Percentiles rank a stretch among this genome's conserved stretches.
Conservation (phyloP, 1,140 invertebrate genomes). For the Portunus trituberculatus region DNA sequence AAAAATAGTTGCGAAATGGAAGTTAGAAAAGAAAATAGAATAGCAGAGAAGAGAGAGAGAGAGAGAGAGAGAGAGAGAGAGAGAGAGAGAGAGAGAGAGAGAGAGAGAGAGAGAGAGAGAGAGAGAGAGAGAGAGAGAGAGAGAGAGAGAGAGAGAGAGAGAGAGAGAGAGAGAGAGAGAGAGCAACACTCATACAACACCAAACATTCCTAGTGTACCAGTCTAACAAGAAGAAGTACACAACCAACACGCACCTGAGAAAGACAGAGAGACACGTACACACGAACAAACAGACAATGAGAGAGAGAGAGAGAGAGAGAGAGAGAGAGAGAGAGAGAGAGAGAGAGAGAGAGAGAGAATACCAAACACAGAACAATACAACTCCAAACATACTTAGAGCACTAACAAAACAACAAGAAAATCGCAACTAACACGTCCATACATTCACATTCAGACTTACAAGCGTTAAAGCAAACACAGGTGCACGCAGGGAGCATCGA, state of each 20-base stretch:
- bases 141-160: constrained; percentile 11
- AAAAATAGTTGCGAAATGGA: not conserved
- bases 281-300: not conserved
- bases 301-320: not conserved
- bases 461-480: too few relatives aligned
- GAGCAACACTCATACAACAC: not conserved
- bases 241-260: too few relatives aligned
- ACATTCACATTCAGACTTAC: too few relatives aligned
- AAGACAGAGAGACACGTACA: not conserved
- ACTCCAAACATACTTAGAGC: too few relatives aligned
- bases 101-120: constrained; percentile 20
- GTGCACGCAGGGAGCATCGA: too few relatives aligned
- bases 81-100: not conserved
- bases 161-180: constrained; percentile 6
- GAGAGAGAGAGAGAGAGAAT: not conserved
- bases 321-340: not conserved
- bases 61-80: constrained; percentile 10
- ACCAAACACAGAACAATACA: too few relatives aligned
- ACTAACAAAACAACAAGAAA: too few relatives aligned
- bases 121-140: constrained; percentile 20
- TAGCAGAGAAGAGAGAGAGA: not conserved
- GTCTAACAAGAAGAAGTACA: too few relatives aligned
- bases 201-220: too few relatives aligned
- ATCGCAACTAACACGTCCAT: too few relatives aligned
- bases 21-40: not conserved